Conservation (phyloP, 2,888 invertebrate genomes). For the Tromatobia lineatoria region DNA sequence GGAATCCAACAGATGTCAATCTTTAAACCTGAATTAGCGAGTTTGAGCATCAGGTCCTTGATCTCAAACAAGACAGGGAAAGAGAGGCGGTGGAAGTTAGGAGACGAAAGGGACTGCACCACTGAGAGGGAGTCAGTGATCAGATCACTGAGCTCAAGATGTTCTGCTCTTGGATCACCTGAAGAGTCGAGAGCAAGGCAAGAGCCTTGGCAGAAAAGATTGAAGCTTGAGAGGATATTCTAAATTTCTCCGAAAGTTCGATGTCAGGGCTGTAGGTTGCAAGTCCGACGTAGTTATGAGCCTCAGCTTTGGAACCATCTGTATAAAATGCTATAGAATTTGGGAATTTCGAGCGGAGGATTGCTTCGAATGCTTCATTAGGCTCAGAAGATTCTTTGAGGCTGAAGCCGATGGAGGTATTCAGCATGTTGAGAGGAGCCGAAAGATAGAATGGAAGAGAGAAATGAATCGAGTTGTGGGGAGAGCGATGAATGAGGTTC, state of each 20-base stretch:
- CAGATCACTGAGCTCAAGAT: conserved; percentile 23
- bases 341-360: not conserved
- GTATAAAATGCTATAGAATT: conserved; percentile 50
- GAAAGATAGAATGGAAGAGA: not conserved
- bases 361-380: conserved; percentile 1
- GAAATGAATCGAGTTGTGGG: not conserved
- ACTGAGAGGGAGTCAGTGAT: conserved; percentile 38
- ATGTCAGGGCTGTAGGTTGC: conserved; percentile 41
- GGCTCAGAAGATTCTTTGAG: not conserved
- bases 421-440: not conserved
- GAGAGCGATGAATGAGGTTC: not conserved
- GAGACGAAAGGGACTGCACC: not conserved
- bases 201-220: conserved; percentile 57
- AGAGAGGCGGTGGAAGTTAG: too few species aligned
- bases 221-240: conserved; percentile 44
- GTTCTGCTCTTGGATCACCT: conserved; percentile 1
- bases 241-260: not conserved
- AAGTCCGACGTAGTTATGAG: conserved; percentile 22
- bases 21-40: too few species aligned
- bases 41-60: too few species aligned
- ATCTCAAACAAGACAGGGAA: too few species aligned
- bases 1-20: too few species aligned
- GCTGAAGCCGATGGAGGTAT: not conserved
- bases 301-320: conserved; percentile 59
- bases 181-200: conserved; percentile 20